phyloP scores from a whole-genome alignment of 2,888 invertebrate species.

The Mongoloraphidia duomilia region DNA sequence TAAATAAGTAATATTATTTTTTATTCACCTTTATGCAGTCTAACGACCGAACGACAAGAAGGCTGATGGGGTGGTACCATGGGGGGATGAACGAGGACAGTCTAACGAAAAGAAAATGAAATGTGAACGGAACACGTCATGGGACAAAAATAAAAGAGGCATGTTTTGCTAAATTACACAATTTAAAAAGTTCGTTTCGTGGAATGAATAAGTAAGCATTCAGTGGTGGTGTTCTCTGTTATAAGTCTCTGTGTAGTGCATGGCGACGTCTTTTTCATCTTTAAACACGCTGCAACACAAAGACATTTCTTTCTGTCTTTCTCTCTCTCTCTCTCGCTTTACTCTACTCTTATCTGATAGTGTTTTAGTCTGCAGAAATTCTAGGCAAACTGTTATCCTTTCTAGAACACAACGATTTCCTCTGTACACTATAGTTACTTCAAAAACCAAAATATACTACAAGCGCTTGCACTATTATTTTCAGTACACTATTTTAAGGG shows the following conservation, averaged over 20 bases:
- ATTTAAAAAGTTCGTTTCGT: slow-evolving; percentile 34
- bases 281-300: neutral
- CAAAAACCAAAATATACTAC: no score
- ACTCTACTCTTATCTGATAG: neutral
- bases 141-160: slow-evolving; percentile 22
- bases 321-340: neutral
- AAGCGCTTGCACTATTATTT: no score
- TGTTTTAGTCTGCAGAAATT: neutral
- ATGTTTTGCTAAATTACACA: slow-evolving; percentile 31
- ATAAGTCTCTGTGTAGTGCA: neutral
- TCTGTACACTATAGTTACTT: no score
- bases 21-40: no score
- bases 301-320: neutral
- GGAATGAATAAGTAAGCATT: slow-evolving; percentile 32
- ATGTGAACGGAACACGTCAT: no score
- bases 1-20: no score
- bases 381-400: neutral
- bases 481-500: no score
- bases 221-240: neutral
- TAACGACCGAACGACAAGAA: no score
- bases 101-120: no score
- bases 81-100: no score
- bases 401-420: no score
- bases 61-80: no score
- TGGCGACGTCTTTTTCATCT: neutral